Base-by-base conservation (phyloP, 2,113 vertebrate genomes). In the Catagonus wagneri region DNA sequence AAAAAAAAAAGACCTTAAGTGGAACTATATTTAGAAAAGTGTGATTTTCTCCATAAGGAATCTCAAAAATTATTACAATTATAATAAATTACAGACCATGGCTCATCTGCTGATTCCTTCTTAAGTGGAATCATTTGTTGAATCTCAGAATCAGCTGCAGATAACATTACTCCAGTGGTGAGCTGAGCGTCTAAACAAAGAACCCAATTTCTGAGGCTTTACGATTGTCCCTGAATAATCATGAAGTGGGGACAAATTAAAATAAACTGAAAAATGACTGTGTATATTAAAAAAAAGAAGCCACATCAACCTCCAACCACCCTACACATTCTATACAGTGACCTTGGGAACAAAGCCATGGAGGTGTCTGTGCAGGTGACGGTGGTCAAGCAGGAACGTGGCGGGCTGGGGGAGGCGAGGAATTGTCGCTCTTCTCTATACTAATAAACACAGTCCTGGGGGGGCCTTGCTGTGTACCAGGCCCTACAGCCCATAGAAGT, bases 21-120 rank as follows among this genome's bases (percentile, higher is more conserved):
- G 25, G 58, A 50, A n/a, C 68, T 95, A 65, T 92, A 85, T 92
- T 93, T 80, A 89, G 90, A 83, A 89, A 97, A 97, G 71, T 80
- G 61, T 68, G 20, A 95, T 90, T 85, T 96, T 95, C 85, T 96
- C 69, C 83, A 84, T 88, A 94, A 94, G 65, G 7, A 78, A 92
- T 75, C 90, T 85, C 23, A 11, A 44, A 66, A 65, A 74, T 54
- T 71, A 95, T 86, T 71, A 81, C 72, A 60, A 69, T 79, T 83
- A 86, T 66, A 87, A 94, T 88, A 84, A 96, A 95, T 75, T 88
- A 93, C 39, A 75, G 65, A n/a, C 8, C 9, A 7, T 54, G 29
- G 89, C 72, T 89, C 87, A 81, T 74, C 89, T 68, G 92, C 80
- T 65, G 83, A 87, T 78, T 34, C 56, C 25, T 78, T 69, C 66